Base-by-base conservation (phyloP, 1,140 invertebrate species). In the Lepidurus arcticus region DNA sequence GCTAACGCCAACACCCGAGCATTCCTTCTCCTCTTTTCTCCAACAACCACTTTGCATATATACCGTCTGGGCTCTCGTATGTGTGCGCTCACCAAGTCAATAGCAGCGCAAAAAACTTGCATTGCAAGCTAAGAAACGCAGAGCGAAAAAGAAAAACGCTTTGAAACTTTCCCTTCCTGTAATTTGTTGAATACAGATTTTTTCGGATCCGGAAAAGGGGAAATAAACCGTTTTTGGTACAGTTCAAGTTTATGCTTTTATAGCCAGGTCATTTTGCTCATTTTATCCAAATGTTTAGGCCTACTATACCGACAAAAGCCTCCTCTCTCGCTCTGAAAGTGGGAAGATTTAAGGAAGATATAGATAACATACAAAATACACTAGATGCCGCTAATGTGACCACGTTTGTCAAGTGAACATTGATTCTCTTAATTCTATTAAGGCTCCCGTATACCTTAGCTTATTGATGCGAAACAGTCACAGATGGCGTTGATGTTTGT, bases 1-100 rank as follows among this genome's bases (percentile, higher is more conserved):
- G n/a, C 53, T 65, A 65, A 65, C 53, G 21, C 53, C 21, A 65
- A 65, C 53, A 65, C 53, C 53, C 53, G 53, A 65, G 53, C 45
- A 65, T 65, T 65, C 53, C 53, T 65, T 65, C 53, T 65, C 53
- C 16, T 21, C 53, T 65, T 65, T 65, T 65, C 45, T 21, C 21
- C 5, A 65, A 65, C 53, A 65, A 65, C 53, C 53, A 65, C 53
- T 65, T 65, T 65, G 53, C 53, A 65, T 65, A 65, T 34, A 34
- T 21, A 13, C 53, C 53, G 53, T 65, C 53, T 65, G 53, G 53
- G 53, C 53, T 65, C 53, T 65, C 53, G 53, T 7, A 3, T 65
- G 21, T 13, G 21, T 21, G 21, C 53, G 21, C 21, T 65, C 53
- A 65, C n/a, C 53, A 65, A 65, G 53, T 65, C 21, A 21, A 65